Conservation (phyloP, 2,888 invertebrate genomes). For the Drymonia ruficornis region DNA sequence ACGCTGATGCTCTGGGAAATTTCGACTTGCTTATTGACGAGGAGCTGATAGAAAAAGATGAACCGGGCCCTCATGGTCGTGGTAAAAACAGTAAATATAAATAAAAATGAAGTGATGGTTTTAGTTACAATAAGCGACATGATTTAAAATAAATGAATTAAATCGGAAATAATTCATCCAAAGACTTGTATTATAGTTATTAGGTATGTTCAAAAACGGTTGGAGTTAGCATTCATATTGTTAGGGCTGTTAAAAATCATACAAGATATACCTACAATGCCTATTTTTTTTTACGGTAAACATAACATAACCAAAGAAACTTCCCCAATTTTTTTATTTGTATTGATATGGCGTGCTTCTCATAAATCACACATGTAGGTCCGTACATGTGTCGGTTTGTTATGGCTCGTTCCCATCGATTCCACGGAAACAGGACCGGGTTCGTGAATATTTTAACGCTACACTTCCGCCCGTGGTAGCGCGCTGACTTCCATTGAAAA, state of each 20-base stretch:
- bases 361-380: not conserved
- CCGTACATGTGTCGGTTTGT: not conserved
- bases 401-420: slow-evolving; percentile 31
- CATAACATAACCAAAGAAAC: no score
- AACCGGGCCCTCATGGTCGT: slow-evolving; percentile 57
- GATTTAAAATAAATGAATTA: no score
- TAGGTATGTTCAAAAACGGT: no score
- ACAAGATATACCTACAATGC: no score
- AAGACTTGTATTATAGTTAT: no score
- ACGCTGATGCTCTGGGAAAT: slow-evolving; percentile 90
- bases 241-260: no score
- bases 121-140: not conserved
- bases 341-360: no score
- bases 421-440: slow-evolving; percentile 24
- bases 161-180: no score
- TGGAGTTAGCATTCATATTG: no score
- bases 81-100: slow-evolving; percentile 50
- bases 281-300: no score
- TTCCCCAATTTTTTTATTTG: no score
- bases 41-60: slow-evolving; percentile 89
- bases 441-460: slow-evolving; percentile 61
- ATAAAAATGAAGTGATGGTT: slow-evolving; percentile 21
- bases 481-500: slow-evolving; percentile 58
- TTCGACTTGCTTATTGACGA: slow-evolving; percentile 94
- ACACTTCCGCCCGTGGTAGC: slow-evolving; percentile 45